Evolutionary conservation across 2,113 vertebrate species (phyloP), one percentile per base, ranked within the genome.

Genomic region (Peromyscus polionotus): DNA sequence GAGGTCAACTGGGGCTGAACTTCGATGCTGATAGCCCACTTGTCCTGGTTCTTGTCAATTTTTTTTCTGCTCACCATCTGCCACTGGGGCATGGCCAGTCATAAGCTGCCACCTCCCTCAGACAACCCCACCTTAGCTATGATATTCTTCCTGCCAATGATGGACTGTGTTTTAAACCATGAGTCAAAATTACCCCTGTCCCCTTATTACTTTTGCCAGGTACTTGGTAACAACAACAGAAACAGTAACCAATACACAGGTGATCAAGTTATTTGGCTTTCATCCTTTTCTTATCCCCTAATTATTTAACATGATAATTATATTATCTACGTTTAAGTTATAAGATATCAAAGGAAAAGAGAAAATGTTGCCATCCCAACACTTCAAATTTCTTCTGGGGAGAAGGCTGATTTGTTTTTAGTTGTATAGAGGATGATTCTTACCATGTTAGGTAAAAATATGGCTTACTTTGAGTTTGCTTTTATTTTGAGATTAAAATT

Each of bases 371-470:
- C 42, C 6, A 72, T 16, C 0, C 20, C 86, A 65, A 26, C 33
- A 31, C 33, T 72, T 88, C 61, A 33, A 42, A 14, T 83, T 39
- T 92, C 31, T 93, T 93, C 51, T 88, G 20, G 8, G 1, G 16
- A 91, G 61, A 91, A 33, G 14, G 11, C 36, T 77, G 90, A 24
- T 68, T 36, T 94, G 22, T 33, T 93, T 93, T 95, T 76, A 88
- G 13, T 31, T 57, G n/a, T 33, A 59, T 39, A 14, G 31, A 31
- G 14, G 42, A 79, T 33, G 59, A 36, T 14, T 92, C 3, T 12
- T 33, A 63, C 36, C 16, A 63, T 90, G 14, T 42, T 9, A 80
- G 11, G 5, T 88, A 16, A 24, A 75, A 90, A 83, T 31, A 42
- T 87, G 10, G 65, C 16, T 83, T 77, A 51, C 42, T 72, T 17